A percentile compares a stretch with the other conserved stretches of the same genome.
phyloP scores from a whole-genome alignment of 2,113 vertebrate species.

The Pavo muticus region DNA sequence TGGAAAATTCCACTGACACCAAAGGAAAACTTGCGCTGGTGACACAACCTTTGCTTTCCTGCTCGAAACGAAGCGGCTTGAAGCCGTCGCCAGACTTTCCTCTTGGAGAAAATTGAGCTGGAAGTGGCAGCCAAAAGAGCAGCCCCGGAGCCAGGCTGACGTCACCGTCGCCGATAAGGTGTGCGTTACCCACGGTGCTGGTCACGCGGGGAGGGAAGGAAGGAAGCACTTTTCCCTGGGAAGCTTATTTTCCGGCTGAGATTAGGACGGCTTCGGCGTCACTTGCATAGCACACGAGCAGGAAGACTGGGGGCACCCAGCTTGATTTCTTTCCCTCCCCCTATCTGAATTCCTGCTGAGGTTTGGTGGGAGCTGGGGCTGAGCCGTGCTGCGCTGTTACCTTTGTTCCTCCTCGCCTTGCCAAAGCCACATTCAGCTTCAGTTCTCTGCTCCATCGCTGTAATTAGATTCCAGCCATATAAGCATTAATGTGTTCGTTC shows the following conservation, averaged over 20 bases:
- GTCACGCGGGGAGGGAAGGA: neutral
- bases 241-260: neutral
- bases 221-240: neutral
- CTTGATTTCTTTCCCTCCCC: too few relatives aligned
- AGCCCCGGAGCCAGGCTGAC: slow-evolving; percentile 3
- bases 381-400: slow-evolving; percentile 1
- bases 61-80: neutral
- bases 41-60: slow-evolving; percentile 23
- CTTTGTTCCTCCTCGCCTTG: slow-evolving; percentile 12
- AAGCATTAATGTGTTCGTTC: neutral
- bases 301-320: neutral
- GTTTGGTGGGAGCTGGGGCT: neutral
- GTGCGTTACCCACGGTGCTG: neutral
- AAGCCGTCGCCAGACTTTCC: slow-evolving; percentile 9
- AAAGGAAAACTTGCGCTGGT: neutral
- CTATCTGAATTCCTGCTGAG: neutral
- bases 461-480: slow-evolving; percentile 18
- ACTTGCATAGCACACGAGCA: neutral
- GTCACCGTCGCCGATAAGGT: slow-evolving; percentile 25
- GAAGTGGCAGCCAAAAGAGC: neutral
- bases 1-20: slow-evolving; percentile 58
- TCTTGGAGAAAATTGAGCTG: neutral
- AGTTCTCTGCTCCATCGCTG: slow-evolving; percentile 11
- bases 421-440: slow-evolving; percentile 42
- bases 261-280: neutral